Conservation (phyloP, 2,797 vertebrate species). For the Kryptolebias ocellatus region DNA sequence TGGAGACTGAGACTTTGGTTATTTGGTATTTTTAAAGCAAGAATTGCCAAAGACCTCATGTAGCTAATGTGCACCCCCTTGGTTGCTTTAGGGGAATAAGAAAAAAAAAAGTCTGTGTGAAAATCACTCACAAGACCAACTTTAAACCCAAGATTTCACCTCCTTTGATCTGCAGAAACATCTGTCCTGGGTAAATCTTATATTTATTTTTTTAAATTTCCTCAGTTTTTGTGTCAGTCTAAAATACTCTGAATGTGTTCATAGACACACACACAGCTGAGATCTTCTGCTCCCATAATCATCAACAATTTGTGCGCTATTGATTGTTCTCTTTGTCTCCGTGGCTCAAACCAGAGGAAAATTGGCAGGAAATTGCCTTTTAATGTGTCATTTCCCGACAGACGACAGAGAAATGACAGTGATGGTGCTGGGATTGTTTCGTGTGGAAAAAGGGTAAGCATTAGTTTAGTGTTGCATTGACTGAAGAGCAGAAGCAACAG, state of each 20-base stretch:
- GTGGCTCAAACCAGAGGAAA: conserved; percentile 44
- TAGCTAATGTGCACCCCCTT: too few species aligned
- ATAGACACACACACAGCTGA: conserved; percentile 7
- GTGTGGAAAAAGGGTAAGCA: conserved; percentile 46
- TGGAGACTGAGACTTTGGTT: too few species aligned
- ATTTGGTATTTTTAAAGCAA: too few species aligned
- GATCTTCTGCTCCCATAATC: conserved; percentile 21
- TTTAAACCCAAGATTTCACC: too few species aligned
- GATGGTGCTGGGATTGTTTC: conserved; percentile 56
- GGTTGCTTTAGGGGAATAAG: too few species aligned
- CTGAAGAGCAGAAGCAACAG: conserved; percentile 21
- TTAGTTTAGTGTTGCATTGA: conserved; percentile 63
- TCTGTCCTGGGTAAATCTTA: not conserved
- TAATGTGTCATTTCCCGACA: conserved; percentile 61
- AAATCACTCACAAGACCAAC: too few species aligned
- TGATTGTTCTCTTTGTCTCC: conserved; percentile 54
- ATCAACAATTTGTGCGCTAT: conserved; percentile 66
- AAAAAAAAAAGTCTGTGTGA: too few species aligned
- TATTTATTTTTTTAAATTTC: not conserved
- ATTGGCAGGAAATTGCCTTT: conserved; percentile 80
- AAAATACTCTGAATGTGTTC: conserved; percentile 15
- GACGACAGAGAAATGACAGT: conserved; percentile 24
- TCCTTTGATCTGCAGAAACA: not conserved
- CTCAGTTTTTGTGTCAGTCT: not conserved
- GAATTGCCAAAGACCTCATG: too few species aligned